Evolutionary conservation across 2,888 invertebrate genomes (phyloP), one percentile per base, ranked within the genome.

Genomic region (Minunthozetes semirufus): DNA sequence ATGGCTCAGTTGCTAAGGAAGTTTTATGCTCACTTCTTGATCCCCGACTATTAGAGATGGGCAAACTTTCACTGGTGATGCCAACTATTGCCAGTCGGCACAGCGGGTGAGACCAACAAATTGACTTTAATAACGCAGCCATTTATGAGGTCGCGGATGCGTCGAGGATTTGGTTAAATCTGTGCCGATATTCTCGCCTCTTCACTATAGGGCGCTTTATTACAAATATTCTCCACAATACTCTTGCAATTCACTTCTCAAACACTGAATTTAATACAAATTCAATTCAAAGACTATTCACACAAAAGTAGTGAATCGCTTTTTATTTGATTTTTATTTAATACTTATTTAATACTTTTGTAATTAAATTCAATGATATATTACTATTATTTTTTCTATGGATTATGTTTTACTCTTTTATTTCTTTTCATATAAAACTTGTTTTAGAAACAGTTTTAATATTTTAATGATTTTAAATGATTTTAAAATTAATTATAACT

Each of bases 51-150:
- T 70, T 70, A 70, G 70, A 70, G 25, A 25, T 25, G 70, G 70
- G 48, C 70, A 70, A 70, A 70, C 70, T 70, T 70, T 48, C 19
- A 11, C 66, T 27, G 38, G 19, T 9, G 27, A 22, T 13, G 19
- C 25, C 48, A 70, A 70, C 70, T 42, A 46, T 70, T 70, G 25
- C 46, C 25, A 70, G 42, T 25, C n/a, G 13, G 42, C 70, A 70
- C 70, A 70, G 70, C 70, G 70, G 70, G 70, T 17, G 46, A 46
- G 46, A 22, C 70, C 70, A 70, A 70, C 70, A 70, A 70, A 70
- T 70, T 70, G 70, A 70, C 70, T 70, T 70, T 70, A 70, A 70
- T 70, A 70, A 70, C 70, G 70, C 46, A 70, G 70, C 70, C 70
- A 70, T 70, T 70, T 70, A 70, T 70, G 70, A 70, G 70, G 70